Base-by-base conservation (phyloP, 2,888 invertebrate genomes). In the Parelbella ahira region DNA sequence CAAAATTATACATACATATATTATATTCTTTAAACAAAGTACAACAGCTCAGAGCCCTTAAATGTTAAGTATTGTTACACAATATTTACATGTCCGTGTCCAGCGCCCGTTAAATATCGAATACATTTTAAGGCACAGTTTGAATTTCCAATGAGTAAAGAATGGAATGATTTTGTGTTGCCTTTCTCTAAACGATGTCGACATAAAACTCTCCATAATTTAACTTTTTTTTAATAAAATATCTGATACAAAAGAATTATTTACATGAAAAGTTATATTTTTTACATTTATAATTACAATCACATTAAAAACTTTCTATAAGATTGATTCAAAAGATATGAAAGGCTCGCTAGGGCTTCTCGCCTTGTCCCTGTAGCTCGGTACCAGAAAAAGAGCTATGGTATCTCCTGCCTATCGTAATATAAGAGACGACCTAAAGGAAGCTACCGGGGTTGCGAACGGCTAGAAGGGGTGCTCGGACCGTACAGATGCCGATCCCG, bases 51-150 rank as follows among this genome's bases (percentile, higher is more conserved):
- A 32, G 18, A 39, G 39, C 25, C 25, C 25, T 27, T n/a, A n/a
- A n/a, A 32, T 5, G 11, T 13, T 25, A 6, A 11, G 8, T 19
- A 20, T 6, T 20, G 24, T 20, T 27, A 21, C 15, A 37, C 11
- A 32, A 19, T 34, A 19, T 30, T 32, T 32, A 23, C 23, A 43
- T 18, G 11, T 11, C 23, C 28, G 19, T 42, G 18, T 43, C 39
- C 45, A 50, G 46, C 50, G 54, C 51, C 48, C 50, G 39, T 45
- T 34, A 25, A 23, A 12, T 30, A 24, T 32, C 6, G 8, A 27
- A 43, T 37, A 36, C 34, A 30, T 27, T 12, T 15, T 41, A 50
- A 49, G 47, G 44, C 49, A 53, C 49, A 39, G 32, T 18, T 32
- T 8, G 4, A 32, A 41, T 33, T 25, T 25, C 27, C 19, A 12